A percentile compares a stretch with the other conserved stretches of the same genome.
Evolutionary conservation across 2,113 vertebrate genomes (phyloP).

Genomic region (Oplegnathus fasciatus): DNA sequence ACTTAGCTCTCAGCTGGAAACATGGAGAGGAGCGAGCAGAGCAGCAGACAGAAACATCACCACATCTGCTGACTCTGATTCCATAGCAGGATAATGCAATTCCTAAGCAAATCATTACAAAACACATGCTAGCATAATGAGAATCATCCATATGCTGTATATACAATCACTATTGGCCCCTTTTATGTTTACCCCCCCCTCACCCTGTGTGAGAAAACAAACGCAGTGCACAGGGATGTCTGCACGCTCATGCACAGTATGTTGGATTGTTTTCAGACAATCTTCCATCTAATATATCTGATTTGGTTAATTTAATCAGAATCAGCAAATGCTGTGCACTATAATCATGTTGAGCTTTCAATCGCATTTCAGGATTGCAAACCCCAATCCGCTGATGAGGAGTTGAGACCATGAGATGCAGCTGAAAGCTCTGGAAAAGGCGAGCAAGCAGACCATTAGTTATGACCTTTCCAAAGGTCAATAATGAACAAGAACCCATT

Average conservation of each 20-base stretch:
- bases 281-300: not conserved
- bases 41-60: slow-evolving; percentile 48
- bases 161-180: slow-evolving; percentile 2
- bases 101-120: slow-evolving; percentile 61
- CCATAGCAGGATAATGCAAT: slow-evolving; percentile 30
- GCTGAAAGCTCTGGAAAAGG: not conserved
- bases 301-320: not conserved
- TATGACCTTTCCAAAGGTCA: too few species aligned
- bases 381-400: not conserved
- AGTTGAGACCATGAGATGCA: not conserved
- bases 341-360: not conserved
- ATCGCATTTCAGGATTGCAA: not conserved
- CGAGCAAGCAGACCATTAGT: not conserved
- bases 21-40: slow-evolving; percentile 19
- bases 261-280: not conserved
- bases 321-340: not conserved
- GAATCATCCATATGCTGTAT: slow-evolving; percentile 50
- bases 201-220: slow-evolving; percentile 21
- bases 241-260: not conserved
- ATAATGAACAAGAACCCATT: not conserved
- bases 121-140: slow-evolving; percentile 53
- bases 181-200: slow-evolving; percentile 10
- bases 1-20: slow-evolving; percentile 74
- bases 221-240: not conserved
- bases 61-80: slow-evolving; percentile 60